A percentile compares a stretch with the other conserved stretches of the same genome.
These are phyloP conservation scores for Melanaphis sacchari DNA, from an alignment of 1,140 invertebrate genomes.

Conservation along the genomic window DNA sequence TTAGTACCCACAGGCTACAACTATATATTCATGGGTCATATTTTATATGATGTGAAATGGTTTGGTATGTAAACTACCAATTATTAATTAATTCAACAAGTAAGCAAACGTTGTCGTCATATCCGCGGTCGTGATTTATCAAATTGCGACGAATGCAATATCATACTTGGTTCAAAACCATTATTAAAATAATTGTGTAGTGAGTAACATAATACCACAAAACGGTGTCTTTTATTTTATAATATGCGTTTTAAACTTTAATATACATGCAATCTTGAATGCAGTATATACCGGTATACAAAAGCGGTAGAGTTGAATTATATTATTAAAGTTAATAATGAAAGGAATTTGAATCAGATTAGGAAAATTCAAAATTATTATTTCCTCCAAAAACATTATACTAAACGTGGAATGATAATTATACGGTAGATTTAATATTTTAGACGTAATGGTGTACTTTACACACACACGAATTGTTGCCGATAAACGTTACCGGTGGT, in stretches of 20 bases:
- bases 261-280: not conserved
- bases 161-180: not conserved
- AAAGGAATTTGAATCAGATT: constrained; percentile 10
- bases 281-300: not conserved
- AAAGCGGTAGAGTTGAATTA: not conserved
- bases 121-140: not conserved
- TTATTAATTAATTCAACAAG: not conserved
- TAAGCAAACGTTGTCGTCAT: not conserved
- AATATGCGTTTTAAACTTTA: too few relatives aligned
- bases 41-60: not conserved
- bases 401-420: constrained; percentile 8
- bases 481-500: constrained; percentile 13
- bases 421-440: not conserved
- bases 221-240: not conserved
- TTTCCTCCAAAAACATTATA: not conserved
- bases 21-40: too few relatives aligned
- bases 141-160: not conserved
- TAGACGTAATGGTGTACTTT: not conserved
- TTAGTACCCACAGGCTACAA: not conserved
- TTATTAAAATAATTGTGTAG: not conserved
- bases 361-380: constrained; percentile 1
- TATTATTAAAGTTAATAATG: constrained; percentile 18
- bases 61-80: not conserved
- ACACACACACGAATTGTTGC: not conserved
- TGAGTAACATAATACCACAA: not conserved